Percentiles rank a stretch among this genome's conserved stretches.
Conservation (phyloP, 2,113 vertebrate genomes). For the Mesocricetus auratus region DNA sequence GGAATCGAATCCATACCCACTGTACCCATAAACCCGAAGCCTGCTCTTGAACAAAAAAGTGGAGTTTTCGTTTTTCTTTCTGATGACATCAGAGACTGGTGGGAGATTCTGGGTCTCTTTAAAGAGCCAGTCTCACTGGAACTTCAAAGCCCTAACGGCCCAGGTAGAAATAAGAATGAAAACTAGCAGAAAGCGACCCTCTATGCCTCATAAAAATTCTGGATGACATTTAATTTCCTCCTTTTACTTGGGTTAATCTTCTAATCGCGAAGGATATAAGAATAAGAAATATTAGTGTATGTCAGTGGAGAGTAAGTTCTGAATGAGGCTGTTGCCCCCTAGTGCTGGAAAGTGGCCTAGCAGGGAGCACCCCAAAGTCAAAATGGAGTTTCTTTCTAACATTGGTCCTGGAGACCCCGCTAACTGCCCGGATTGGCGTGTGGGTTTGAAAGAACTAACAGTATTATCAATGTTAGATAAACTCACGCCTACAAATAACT, state of each 20-base stretch:
- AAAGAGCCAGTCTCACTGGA: neutral
- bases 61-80: neutral
- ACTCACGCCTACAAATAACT: neutral
- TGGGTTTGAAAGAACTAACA: neutral
- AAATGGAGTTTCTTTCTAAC: neutral
- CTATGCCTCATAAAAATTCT: neutral
- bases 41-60: neutral
- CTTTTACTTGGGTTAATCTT: neutral
- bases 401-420: neutral
- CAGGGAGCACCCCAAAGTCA: neutral
- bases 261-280: neutral
- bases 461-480: neutral
- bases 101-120: neutral
- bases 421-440: neutral
- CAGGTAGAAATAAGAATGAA: slow-evolving; percentile 7
- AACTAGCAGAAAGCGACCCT: neutral
- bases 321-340: slow-evolving; percentile 50
- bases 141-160: neutral
- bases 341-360: slow-evolving; percentile 14
- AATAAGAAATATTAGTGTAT: no score
- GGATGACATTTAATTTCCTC: neutral
- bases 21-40: neutral
- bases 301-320: neutral
- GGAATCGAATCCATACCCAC: neutral
- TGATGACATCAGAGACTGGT: neutral